Base-by-base conservation (phyloP, 2,113 vertebrate genomes). In the Alouatta palliata region DNA sequence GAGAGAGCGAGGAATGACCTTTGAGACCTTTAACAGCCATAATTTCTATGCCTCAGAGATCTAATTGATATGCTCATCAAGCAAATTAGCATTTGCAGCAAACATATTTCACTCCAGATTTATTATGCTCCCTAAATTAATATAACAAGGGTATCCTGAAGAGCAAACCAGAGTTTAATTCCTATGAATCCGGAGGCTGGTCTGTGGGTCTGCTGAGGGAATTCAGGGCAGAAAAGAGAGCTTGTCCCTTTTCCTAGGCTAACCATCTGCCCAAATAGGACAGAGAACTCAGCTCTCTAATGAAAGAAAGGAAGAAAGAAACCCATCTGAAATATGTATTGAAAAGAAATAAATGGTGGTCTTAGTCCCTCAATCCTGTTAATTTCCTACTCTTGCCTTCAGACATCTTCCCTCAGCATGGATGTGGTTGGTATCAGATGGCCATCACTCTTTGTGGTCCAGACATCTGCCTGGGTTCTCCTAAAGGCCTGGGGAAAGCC, bases 51-150 rank as follows among this genome's bases (percentile, higher is more conserved):
- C 30, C 70, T 95, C 40, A 43, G 54, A 96, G 84, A 81, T 40
- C 96, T 97, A 20, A 13, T 80, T 43, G 85, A 87, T 96, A 82
- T 71, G 97, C 19, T 87, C 84, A 88, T 91, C 0, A 61, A 93
- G 64, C 77, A 96, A 96, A 98, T 98, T 98, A 98, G 95, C 94
- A 97, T 97, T 96, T 97, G 8, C 27, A 49, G 97, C 97, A 96
- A 97, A 97, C 8, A 64, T 6, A 37, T 92, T 96, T 96, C 79
- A 95, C 96, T 97, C 89, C 64, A 91, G 94, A 93, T 94, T 97
- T 90, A 66, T 97, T 84, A 97, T 12, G 25, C 86, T 97, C 61
- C 30, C 35, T 91, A 96, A 92, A 17, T 79, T 76, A 61, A 80
- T 87, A 32, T 86, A 84, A 89, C 95, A 66, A 86, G 92, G 89